Conservation (phyloP, 2,888 invertebrate genomes). For the Spilosoma lubricipeda region DNA sequence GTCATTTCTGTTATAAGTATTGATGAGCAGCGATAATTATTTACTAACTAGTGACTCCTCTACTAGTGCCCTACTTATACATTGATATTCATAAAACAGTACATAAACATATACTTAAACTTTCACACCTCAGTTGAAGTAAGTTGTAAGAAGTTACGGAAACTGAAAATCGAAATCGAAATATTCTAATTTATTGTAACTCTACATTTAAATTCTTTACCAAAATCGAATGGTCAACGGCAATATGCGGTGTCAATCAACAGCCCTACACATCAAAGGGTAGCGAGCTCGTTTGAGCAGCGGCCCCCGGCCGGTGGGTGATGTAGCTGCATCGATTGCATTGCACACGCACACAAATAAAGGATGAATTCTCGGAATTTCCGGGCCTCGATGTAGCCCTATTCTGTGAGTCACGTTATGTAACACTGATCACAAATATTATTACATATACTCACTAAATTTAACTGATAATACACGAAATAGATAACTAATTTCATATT, state of each 20-base stretch:
- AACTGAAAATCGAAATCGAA: background rate
- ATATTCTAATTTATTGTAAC: background rate
- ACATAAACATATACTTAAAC: background rate
- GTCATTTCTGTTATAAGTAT: background rate
- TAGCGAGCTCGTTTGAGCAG: conserved; percentile 14
- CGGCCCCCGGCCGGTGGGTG: background rate
- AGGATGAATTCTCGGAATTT: conserved; percentile 12
- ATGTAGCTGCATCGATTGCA: conserved; percentile 26
- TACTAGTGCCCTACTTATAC: background rate
- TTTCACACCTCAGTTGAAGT: no score
- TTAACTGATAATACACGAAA: background rate
- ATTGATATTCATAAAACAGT: background rate
- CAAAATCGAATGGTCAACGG: conserved; percentile 4
- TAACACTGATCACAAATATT: conserved; percentile 2
- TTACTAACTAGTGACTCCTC: no score
- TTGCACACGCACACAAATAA: conserved; percentile 15
- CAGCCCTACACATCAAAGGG: conserved; percentile 19
- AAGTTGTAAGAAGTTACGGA: background rate
- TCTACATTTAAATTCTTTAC: background rate
- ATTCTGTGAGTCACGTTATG: conserved; percentile 10
- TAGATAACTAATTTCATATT: background rate
- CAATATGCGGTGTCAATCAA: conserved; percentile 19
- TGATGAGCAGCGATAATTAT: no score
- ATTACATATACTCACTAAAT: background rate
- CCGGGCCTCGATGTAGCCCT: conserved; percentile 4